Base-by-base conservation (phyloP, 2,113 vertebrate species). In the Pyrgilauda ruficollis region DNA sequence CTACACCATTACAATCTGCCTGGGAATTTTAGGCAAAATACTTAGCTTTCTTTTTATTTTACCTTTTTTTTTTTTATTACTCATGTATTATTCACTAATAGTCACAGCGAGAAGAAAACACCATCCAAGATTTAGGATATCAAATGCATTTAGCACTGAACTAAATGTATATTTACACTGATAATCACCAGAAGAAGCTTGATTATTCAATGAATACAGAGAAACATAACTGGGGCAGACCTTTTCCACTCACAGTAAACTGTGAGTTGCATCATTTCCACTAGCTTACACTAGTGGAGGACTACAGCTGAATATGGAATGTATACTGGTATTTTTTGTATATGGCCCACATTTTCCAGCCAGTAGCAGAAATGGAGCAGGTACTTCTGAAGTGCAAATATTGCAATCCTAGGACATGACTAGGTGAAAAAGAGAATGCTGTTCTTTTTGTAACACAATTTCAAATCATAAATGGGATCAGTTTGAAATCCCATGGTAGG, bases 401-500 rank as follows among this genome's bases (percentile, higher is more conserved):
- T 27, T 82, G 64, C 69, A 93, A 72, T 83, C 43, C 67, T 70
- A 94, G 84, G 74, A 94, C 53, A 87, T 16, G 47, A 87, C 63
- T 58, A 59, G 73, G 62, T 84, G 49, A 70, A 90, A 92, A 39
- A 93, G 62, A 89, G 7, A 90, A 91, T 78, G 49, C 61, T 55
- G 30, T 72, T 83, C n/a, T 66, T 49, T 62, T 44, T 47, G 64
- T 70, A 91, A 67, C 41, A 41, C 22, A 85, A 88, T 4, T 97
- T 87, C 73, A 90, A 85, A 92, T 80, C 89, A 62, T 50, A 96
- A 97, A 91, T 70, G 84, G 87, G 43, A 66, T 50, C 33, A 14
- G 88, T 93, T 52, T 62, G 63, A 67, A 67, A 66, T 73, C 84
- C 80, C 44, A 19, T 33, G 81, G 61, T 13, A 53, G 61, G 68